Evolutionary conservation across 2,113 vertebrate species (phyloP), one percentile per base, ranked within the genome.

Genomic region (Seriola rivoliana): DNA sequence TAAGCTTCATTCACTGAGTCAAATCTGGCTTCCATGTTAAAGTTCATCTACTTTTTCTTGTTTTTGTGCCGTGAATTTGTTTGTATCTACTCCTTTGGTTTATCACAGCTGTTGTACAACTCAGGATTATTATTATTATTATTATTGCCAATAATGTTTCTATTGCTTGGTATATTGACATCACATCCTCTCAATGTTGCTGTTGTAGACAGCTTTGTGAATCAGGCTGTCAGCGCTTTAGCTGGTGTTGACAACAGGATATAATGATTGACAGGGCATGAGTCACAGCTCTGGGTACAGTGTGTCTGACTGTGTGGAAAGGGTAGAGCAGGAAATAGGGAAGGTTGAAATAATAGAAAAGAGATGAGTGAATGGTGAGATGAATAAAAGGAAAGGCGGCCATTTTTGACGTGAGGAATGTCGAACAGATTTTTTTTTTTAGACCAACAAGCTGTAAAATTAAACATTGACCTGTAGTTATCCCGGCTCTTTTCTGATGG

Each of bases 191-290:
- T 57, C 4, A 17, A 14, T 38, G n/a, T 19, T 75, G 67, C 58
- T 48, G 59, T 1, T 2, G 32, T 14, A 36, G 6, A 36, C 42
- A 14, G 17, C 40, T 48, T 13, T 40, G 17, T 78, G 14, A n/a
- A n/a, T 59, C 23, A 63, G 12, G 16, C 23, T 42, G 70, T n/a
- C 36, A 17, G 50, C 54, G 42, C 21, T 29, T 48, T 23, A n/a
- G 67, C 38, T 23, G 19, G 9, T 25, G 16, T 9, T 40, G 21
- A 48, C 25, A 46, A 44, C 65, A 0, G 44, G n/a, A 55, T 36
- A 0, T 76, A 81, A 86, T 68, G 67, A 76, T 74, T 78, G 69
- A 86, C 78, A 8, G 29, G 40, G 69, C 52, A 1, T 64, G 78
- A 81, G 55, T 66, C 74, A 78, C 14, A 60, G 52, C 42, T 34